phyloP scores from a whole-genome alignment of 2,797 vertebrate genomes.

The Pantherophis vulpinus region DNA sequence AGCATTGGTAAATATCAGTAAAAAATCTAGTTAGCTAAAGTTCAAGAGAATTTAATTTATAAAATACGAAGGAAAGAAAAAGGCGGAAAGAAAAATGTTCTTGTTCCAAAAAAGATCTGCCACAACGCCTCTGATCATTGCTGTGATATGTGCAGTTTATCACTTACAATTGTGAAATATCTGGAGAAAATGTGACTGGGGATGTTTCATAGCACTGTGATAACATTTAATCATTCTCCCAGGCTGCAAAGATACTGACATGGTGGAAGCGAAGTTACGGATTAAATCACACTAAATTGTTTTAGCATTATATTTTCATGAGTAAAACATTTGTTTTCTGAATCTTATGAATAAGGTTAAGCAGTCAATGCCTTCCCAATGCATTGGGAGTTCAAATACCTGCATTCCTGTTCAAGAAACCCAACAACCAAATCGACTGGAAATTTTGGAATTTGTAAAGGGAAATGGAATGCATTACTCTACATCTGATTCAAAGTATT shows the following conservation, averaged over 20 bases:
- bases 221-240: slow-evolving; percentile 63
- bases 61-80: slow-evolving; percentile 45
- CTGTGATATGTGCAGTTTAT: slow-evolving; percentile 47
- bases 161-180: slow-evolving; percentile 57
- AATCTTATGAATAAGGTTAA: background rate
- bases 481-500: background rate
- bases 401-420: background rate
- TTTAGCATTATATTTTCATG: background rate
- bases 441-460: background rate
- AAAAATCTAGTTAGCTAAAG: background rate
- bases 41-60: slow-evolving; percentile 53
- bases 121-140: slow-evolving; percentile 42
- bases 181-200: slow-evolving; percentile 57
- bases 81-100: slow-evolving; percentile 37
- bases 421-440: background rate
- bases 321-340: background rate
- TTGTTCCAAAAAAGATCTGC: slow-evolving; percentile 41
- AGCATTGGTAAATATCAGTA: background rate
- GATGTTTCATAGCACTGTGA: slow-evolving; percentile 54
- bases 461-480: background rate
- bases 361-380: background rate
- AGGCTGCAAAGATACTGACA: slow-evolving; percentile 62
- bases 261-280: background rate
- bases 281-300: background rate
- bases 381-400: background rate